Evolutionary conservation across 2,888 invertebrate species (phyloP), one percentile per base, ranked within the genome.

Genomic region (Dexiosoma caninum): DNA sequence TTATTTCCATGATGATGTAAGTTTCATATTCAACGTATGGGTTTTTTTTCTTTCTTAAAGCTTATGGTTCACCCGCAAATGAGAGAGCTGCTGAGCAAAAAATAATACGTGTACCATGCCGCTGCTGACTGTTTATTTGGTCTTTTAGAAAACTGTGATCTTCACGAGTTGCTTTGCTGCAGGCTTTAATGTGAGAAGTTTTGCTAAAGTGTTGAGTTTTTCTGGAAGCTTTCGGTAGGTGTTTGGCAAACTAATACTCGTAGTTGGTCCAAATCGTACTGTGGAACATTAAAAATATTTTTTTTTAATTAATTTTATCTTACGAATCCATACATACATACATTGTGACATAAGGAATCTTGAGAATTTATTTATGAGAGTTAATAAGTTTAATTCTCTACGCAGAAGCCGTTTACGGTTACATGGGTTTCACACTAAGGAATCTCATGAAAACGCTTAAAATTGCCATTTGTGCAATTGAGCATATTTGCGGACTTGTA

Each of bases 131-230:
- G 32, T 32, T n/a, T 35, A 53, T 23, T 62, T 49, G 10, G 4
- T 53, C 8, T 32, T n/a, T 16, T 21, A 6, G 30, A 21, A 30
- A 49, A 40, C 30, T 40, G 40, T 59, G 19, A 69, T 59, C 40
- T 55, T 71, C 49, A 53, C 46, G 53, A 67, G 16, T 70, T 70
- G 12, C 30, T 49, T 66, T 27, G 80, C 71, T 71, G 16, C 30
- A 30, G 76, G 80, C 80, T 49, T 49, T 12, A 30, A 59, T 53
- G 23, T 70, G 35, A 59, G 21, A 44, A 75, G 19, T 75, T 42
- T 66, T 21, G 30, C 32, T 72, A 81, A 81, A 81, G 80, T 77
- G 72, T 81, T 77, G 57, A 72, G 49, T 76, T 77, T 80, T 80
- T 60, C 75, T 79, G 64, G 79, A 70, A 75, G 79, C 75, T 80